Conservation (phyloP, 2,113 vertebrate species). For the Bujurquina vittata region DNA sequence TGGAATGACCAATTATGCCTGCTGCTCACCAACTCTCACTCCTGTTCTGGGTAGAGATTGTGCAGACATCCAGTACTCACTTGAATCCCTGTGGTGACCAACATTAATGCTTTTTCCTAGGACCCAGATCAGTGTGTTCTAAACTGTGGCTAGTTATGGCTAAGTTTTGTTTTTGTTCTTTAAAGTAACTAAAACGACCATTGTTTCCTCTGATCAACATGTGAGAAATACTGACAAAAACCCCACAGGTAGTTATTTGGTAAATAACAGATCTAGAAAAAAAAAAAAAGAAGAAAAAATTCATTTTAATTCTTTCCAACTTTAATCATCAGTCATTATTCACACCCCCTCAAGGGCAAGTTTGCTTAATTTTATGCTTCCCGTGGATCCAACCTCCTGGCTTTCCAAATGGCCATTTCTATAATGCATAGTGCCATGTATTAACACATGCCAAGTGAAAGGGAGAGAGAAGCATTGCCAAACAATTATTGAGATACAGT, state of each 20-base stretch:
- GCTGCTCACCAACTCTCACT: neutral
- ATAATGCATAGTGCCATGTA: neutral
- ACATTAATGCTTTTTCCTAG: neutral
- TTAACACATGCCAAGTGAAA: neutral
- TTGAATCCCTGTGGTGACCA: neutral
- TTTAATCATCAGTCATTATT: constrained; percentile 4
- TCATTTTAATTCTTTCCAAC: neutral
- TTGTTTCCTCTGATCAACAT: neutral
- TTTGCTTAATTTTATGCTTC: neutral
- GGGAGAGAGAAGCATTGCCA: neutral
- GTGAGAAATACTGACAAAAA: neutral
- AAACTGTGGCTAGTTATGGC: neutral
- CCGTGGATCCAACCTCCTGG: neutral
- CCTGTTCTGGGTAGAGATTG: neutral
- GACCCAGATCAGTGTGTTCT: neutral
- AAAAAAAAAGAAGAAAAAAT: neutral
- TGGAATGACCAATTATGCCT: neutral
- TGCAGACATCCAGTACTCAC: neutral
- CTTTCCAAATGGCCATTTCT: neutral
- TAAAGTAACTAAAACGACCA: no score
- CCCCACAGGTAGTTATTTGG: neutral
- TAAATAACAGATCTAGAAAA: neutral
- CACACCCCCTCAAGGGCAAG: neutral
- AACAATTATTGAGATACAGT: constrained; percentile 12
- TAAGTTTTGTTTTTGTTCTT: no score